A percentile compares a stretch with the other conserved stretches of the same genome.
Evolutionary conservation across 2,888 invertebrate genomes (phyloP).

Genomic region (Clanis bilineata): DNA sequence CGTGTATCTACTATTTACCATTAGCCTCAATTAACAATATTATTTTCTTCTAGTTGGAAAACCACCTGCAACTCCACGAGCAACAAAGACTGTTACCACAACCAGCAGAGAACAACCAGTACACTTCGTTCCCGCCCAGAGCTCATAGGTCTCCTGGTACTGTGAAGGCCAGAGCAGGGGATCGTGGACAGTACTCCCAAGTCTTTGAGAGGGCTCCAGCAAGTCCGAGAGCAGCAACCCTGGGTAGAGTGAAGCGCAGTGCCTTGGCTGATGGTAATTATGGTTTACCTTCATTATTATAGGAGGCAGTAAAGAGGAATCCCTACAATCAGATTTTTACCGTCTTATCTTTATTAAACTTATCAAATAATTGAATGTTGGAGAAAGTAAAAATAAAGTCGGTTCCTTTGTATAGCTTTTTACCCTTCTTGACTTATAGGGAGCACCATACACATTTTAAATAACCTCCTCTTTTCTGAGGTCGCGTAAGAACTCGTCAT

Average conservation of each 20-base stretch:
- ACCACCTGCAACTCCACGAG: slow-evolving; percentile 76
- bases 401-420: no score
- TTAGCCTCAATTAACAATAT: not conserved
- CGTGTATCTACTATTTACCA: no score
- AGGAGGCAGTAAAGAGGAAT: no score
- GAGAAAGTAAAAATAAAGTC: no score
- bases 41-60: slow-evolving; percentile 56
- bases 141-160: slow-evolving; percentile 60
- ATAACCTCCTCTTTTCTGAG: no score
- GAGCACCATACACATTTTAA: no score
- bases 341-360: no score
- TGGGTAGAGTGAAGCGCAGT: slow-evolving; percentile 69
- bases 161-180: slow-evolving; percentile 68
- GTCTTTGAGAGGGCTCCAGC: slow-evolving; percentile 82
- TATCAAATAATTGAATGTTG: no score
- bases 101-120: slow-evolving; percentile 71
- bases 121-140: slow-evolving; percentile 73
- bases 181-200: slow-evolving; percentile 76
- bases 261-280: slow-evolving; percentile 60
- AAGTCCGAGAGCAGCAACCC: slow-evolving; percentile 75
- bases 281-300: not conserved
- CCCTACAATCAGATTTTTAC: no score
- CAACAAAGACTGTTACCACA: slow-evolving; percentile 74
- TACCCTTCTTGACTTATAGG: no score
- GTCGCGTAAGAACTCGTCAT: no score